phyloP scores from a whole-genome alignment of 2,797 vertebrate species.

The Bradypodion ventrale region DNA sequence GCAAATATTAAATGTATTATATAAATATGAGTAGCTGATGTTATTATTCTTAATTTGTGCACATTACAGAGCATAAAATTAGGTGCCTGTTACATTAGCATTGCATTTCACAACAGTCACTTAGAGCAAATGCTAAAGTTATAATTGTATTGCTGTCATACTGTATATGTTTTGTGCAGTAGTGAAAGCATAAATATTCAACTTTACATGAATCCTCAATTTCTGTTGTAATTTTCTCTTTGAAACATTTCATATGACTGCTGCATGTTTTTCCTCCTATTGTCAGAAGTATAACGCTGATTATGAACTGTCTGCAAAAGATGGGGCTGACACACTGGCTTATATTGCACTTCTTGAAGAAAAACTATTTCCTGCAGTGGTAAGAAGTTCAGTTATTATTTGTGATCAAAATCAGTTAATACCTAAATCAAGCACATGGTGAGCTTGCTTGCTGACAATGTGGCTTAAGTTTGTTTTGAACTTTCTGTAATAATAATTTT shows the following conservation, averaged over 20 bases:
- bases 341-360: slow-evolving; percentile 95
- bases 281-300: slow-evolving; percentile 92
- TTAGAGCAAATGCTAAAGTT: slow-evolving; percentile 13
- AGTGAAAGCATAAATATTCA: slow-evolving; percentile 29
- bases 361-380: slow-evolving; percentile 91
- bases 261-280: slow-evolving; percentile 39
- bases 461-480: background rate
- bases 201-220: slow-evolving; percentile 25
- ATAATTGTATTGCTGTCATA: background rate
- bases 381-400: slow-evolving; percentile 62
- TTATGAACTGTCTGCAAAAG: slow-evolving; percentile 90
- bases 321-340: slow-evolving; percentile 96
- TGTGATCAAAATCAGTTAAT: background rate
- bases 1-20: background rate
- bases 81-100: background rate
- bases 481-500: no score
- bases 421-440: background rate
- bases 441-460: background rate
- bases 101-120: background rate
- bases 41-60: background rate
- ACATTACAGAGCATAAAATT: background rate
- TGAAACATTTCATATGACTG: slow-evolving; percentile 6
- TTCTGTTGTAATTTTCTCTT: slow-evolving; percentile 28
- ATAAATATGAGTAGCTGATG: background rate
- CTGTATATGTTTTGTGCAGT: background rate